phyloP scores from a whole-genome alignment of 1,140 invertebrate species.

The Leptopilina clavipes region DNA sequence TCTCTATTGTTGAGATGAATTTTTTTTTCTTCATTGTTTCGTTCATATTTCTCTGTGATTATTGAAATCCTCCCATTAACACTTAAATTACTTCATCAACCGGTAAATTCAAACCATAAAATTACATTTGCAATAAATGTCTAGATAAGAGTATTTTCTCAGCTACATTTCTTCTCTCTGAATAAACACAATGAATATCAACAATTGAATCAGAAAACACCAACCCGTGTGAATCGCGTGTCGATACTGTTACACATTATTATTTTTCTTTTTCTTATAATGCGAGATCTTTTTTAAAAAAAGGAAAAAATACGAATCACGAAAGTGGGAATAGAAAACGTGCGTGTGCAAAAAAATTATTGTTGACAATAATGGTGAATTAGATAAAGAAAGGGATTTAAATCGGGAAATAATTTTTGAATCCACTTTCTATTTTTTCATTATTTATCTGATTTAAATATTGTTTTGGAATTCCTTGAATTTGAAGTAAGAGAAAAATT shows the following conservation, averaged over 20 bases:
- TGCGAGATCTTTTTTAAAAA: not conserved
- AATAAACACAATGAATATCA: slow-evolving; percentile 31
- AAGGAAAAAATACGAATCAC: not conserved
- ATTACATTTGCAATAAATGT: slow-evolving; percentile 22
- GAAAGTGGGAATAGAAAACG: not conserved
- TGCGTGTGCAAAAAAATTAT: too few relatives aligned
- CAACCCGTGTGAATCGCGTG: slow-evolving; percentile 14
- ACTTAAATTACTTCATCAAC: not conserved
- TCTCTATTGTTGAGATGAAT: too few relatives aligned
- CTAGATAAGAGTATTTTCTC: not conserved
- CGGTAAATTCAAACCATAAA: not conserved
- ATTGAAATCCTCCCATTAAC: not conserved
- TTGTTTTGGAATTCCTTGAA: not conserved
- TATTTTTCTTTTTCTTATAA: not conserved
- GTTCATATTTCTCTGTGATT: too few relatives aligned
- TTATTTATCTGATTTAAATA: too few relatives aligned
- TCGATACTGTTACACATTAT: slow-evolving; percentile 33
- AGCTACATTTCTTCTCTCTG: not conserved
- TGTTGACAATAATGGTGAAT: too few relatives aligned
- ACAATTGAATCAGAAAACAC: slow-evolving; percentile 22
- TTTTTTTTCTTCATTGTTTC: too few relatives aligned
- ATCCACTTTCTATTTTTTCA: too few relatives aligned
- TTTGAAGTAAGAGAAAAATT: not conserved
- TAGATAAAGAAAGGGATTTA: too few relatives aligned
- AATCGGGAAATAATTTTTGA: too few relatives aligned